A percentile compares a stretch with the other conserved stretches of the same genome.
These are phyloP conservation scores for Andinoacara biseriatus DNA, from an alignment of 2,113 vertebrate genomes.

Conservation along the genomic window DNA sequence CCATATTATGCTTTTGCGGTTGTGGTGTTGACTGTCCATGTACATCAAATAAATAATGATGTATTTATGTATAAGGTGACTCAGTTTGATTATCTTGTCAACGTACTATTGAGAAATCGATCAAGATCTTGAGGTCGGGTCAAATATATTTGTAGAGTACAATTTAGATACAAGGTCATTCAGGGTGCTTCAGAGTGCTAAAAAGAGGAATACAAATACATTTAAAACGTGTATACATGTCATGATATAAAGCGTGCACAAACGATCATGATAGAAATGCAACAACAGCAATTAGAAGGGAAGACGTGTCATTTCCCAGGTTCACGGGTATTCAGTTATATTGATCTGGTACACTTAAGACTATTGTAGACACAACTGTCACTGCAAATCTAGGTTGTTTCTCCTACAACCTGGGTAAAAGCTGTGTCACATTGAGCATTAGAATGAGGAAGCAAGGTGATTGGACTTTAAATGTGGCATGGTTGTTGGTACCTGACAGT, in stretches of 20 bases:
- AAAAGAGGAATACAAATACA: not conserved
- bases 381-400: not conserved
- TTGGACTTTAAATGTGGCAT: not conserved
- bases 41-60: constrained; percentile 68
- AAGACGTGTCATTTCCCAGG: no score
- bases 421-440: not conserved
- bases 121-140: accelerated
- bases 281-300: not conserved
- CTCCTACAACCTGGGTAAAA: not conserved
- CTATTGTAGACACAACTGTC: accelerated
- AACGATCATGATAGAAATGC: not conserved
- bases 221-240: not conserved
- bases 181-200: not conserved
- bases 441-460: not conserved
- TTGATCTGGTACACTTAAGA: not conserved
- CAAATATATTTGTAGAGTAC: not conserved
- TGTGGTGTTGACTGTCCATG: constrained; percentile 42
- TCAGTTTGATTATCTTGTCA: constrained; percentile 15
- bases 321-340: not conserved
- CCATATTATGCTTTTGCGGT: constrained; percentile 32
- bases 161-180: not conserved
- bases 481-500: not conserved
- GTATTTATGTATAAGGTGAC: constrained; percentile 69
- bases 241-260: not conserved
- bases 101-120: not conserved